These are phyloP conservation scores for Gymnodraco acuticeps DNA, from an alignment of 2,797 vertebrate species.

Conservation along the genomic window DNA sequence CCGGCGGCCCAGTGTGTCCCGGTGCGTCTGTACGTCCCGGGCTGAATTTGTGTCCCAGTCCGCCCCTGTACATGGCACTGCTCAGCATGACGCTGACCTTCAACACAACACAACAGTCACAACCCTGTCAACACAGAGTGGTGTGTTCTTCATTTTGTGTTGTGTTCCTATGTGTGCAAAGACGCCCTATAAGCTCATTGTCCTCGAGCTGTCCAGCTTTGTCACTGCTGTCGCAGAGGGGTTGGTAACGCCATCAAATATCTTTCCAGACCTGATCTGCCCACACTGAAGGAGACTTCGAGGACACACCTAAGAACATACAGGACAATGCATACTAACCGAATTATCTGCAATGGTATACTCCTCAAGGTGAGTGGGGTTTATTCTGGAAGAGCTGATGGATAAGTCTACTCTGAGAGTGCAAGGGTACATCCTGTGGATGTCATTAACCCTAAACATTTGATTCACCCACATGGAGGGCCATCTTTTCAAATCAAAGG, in stretches of 20 bases:
- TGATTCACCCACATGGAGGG: background rate
- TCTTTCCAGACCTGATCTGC: conserved; percentile 13
- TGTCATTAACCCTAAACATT: background rate
- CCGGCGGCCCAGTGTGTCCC: too few species aligned
- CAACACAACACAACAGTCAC: conserved; percentile 36
- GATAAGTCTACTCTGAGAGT: background rate
- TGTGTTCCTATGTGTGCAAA: background rate
- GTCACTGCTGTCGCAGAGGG: conserved; percentile 11
- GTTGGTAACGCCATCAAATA: conserved; percentile 5
- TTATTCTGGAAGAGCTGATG: conserved; percentile 18
- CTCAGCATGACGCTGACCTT: conserved; percentile 53
- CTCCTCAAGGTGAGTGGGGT: background rate
- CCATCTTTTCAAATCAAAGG: conserved; percentile 11
- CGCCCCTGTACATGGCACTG: conserved; percentile 3
- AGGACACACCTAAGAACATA: conserved; percentile 1
- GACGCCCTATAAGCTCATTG: conserved; percentile 33
- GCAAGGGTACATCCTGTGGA: background rate
- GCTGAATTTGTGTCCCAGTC: too few species aligned
- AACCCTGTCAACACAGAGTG: conserved; percentile 24
- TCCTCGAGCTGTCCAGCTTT: conserved; percentile 25
- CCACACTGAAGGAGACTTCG: background rate
- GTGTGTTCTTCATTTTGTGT: background rate
- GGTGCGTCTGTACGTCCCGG: too few species aligned
- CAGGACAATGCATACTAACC: background rate
- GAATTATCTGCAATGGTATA: background rate